Evolutionary conservation across 2,888 invertebrate species (phyloP), one percentile per base, ranked within the genome.

Genomic region (Acleris laterana): DNA sequence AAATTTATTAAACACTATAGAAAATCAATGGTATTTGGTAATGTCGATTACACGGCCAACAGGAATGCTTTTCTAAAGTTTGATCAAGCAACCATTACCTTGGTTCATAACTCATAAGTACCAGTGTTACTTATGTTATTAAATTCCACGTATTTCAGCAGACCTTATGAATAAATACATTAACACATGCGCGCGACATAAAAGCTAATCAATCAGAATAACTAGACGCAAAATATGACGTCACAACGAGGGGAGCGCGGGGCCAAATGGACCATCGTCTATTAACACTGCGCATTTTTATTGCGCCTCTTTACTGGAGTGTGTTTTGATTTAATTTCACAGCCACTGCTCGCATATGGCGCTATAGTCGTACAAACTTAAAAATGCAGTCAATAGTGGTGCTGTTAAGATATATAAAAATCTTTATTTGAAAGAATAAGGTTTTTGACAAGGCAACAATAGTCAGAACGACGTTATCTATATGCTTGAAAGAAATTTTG

Each of bases 261-360:
- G 70, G 75, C 60, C 72, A 74, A 76, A 76, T 73, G 74, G 73
- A 73, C 75, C 74, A 65, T 68, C 70, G 71, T 68, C 71, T 72
- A 76, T 74, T 72, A 73, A 74, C 62, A 69, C 70, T 58, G 65
- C 62, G 62, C 66, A 57, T 62, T 62, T 38, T 62, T 57, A 62
- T 69, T 70, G 70, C 72, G 70, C 67, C 71, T 75, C 71, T 75
- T 72, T 70, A 69, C 71, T 71, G 70, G 70, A 73, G 76, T 71
- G 72, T 75, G 75, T 76, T 77, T 75, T 77, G 72, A 74, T 77
- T 75, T 65, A 70, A 76, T 76, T 76, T 69, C 67, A 69, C 71
- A 70, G 70, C 62, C 68, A 59, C 51, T 68, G 71, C 60, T 59
- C 74, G 71, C 75, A 74, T 73, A 74, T 73, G 74, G 72, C 72